phyloP scores from a whole-genome alignment of 2,113 vertebrate species.

The Thamnophis sirtalis region DNA sequence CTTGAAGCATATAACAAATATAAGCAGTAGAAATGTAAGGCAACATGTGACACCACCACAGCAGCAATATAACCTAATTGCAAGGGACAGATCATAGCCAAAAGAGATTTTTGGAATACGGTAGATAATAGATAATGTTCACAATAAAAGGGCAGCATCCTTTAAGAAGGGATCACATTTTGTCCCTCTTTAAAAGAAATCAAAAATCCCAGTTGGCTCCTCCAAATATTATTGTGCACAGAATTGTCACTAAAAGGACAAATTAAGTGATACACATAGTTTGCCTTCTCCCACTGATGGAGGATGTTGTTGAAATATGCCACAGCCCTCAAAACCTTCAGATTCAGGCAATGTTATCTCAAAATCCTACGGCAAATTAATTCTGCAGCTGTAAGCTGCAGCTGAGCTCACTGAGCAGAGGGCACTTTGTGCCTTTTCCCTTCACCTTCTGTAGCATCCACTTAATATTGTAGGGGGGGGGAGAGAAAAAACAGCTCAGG shows the following conservation, averaged over 20 bases:
- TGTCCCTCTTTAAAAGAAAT: background rate
- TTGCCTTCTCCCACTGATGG: background rate
- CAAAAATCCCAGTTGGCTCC: background rate
- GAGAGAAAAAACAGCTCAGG: conserved; percentile 10
- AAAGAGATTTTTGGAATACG: background rate
- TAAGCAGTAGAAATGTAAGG: background rate
- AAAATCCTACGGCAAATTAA: conserved; percentile 26
- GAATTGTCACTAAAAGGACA: background rate
- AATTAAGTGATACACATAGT: background rate
- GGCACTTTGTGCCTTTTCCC: conserved; percentile 2
- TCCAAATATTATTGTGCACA: background rate
- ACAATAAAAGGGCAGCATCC: background rate
- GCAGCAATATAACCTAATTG: background rate
- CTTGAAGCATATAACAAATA: background rate
- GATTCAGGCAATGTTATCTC: background rate
- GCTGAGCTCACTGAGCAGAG: conserved; percentile 14
- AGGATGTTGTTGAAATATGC: background rate
- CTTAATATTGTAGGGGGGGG: background rate
- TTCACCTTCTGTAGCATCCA: conserved; percentile 28
- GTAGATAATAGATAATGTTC: background rate
- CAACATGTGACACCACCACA: background rate
- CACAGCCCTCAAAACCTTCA: background rate
- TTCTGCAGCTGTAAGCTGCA: conserved; percentile 21
- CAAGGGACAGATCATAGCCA: background rate
- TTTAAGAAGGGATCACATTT: background rate